A percentile compares a stretch with the other conserved stretches of the same genome.
These are phyloP conservation scores for Pipistrellus nathusii DNA, from an alignment of 2,797 vertebrate species.

Conservation along the genomic window DNA sequence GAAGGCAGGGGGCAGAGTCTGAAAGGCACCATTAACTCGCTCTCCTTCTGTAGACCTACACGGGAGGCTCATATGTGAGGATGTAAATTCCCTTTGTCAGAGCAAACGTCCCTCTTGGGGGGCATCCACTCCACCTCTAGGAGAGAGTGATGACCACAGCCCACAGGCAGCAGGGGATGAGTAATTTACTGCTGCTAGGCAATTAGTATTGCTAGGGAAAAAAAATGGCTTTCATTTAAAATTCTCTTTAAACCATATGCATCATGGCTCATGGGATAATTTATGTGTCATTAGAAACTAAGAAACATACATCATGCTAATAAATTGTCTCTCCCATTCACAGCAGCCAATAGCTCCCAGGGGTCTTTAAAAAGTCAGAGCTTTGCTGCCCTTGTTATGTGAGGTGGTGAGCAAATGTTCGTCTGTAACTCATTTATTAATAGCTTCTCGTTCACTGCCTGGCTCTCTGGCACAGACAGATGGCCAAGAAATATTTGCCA, in stretches of 20 bases:
- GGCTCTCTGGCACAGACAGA: conserved; percentile 24
- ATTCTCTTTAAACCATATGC: conserved; percentile 78
- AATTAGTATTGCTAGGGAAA: conserved; percentile 74
- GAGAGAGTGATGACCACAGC: conserved; percentile 69
- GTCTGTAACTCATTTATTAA: neutral
- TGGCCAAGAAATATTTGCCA: neutral
- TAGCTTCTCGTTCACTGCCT: neutral
- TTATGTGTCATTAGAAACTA: conserved; percentile 80
- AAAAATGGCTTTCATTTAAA: conserved; percentile 77
- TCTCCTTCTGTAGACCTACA: conserved; percentile 4
- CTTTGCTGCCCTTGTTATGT: conserved; percentile 59
- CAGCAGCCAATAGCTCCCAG: conserved; percentile 57
- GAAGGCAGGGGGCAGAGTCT: fast-evolving
- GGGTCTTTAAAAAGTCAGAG: conserved; percentile 73
- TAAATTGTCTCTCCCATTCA: conserved; percentile 72
- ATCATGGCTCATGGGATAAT: conserved; percentile 79
- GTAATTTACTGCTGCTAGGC: conserved; percentile 70
- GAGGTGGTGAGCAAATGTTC: conserved; percentile 36
- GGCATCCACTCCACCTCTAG: conserved; percentile 21
- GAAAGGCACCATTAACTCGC: neutral
- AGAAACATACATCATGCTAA: conserved; percentile 75
- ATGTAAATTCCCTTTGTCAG: conserved; percentile 72
- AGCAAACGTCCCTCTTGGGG: conserved; percentile 68
- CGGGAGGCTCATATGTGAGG: conserved; percentile 9
- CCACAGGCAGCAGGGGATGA: conserved; percentile 51